These are phyloP conservation scores for Phyllotis vaccarum DNA, from an alignment of 2,797 vertebrate species.

Conservation along the genomic window DNA sequence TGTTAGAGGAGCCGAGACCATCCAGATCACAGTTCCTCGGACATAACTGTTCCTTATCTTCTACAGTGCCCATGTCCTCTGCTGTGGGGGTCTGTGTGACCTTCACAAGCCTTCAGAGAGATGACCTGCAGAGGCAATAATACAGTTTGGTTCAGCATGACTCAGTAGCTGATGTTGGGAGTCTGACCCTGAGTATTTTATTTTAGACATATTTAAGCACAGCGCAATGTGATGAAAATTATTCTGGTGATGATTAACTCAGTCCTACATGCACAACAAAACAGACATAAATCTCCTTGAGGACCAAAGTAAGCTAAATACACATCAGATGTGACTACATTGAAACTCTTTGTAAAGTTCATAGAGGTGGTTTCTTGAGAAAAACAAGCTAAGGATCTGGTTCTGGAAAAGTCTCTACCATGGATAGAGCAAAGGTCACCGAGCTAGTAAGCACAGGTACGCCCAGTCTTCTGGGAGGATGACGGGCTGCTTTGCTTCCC, in stretches of 20 bases:
- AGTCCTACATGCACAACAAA: not conserved
- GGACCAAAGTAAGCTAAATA: not conserved
- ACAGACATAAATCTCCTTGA: not conserved
- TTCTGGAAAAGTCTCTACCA: not conserved
- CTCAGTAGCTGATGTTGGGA: not conserved
- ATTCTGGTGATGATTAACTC: not conserved
- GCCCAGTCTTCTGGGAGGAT: not conserved
- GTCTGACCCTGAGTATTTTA: not conserved
- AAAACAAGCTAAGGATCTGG: not conserved
- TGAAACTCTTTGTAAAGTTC: not conserved
- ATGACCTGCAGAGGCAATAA: too few species aligned
- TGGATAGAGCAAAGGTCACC: not conserved
- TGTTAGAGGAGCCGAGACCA: not conserved
- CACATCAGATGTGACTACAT: not conserved
- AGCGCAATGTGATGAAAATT: not conserved
- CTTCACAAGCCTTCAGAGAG: not conserved
- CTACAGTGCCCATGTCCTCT: not conserved
- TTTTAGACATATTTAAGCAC: not conserved
- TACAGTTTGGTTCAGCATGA: not conserved
- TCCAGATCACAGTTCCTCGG: rapidly evolving
- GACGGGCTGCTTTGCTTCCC: not conserved
- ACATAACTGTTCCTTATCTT: rapidly evolving
- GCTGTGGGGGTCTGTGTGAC: not conserved
- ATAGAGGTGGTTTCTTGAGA: not conserved
- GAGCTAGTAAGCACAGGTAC: too few species aligned